A percentile compares a stretch with the other conserved stretches of the same genome.
phyloP scores from a whole-genome alignment of 2,113 vertebrate genomes.

The Paradisaea rubra region DNA sequence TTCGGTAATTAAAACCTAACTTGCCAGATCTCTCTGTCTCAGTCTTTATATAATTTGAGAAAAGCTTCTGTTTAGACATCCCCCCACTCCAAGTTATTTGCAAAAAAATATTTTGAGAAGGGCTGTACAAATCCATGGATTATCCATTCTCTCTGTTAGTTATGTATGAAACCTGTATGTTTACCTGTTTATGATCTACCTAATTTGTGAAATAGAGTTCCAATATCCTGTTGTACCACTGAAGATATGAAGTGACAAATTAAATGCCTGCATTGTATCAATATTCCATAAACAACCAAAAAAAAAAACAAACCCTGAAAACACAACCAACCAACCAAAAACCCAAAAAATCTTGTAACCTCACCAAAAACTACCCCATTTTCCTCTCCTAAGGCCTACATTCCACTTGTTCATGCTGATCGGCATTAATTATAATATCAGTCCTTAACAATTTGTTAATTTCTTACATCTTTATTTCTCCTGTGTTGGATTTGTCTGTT shows the following conservation, averaged over 20 bases:
- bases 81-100: rapidly evolving
- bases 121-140: neutral
- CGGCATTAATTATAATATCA: neutral
- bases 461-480: neutral
- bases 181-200: neutral
- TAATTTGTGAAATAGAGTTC: neutral
- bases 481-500: neutral
- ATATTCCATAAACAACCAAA: neutral
- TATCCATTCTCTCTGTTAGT: neutral
- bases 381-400: neutral
- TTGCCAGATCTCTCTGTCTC: neutral
- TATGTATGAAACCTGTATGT: rapidly evolving
- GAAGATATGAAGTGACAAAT: neutral
- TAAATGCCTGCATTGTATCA: neutral
- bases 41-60: neutral
- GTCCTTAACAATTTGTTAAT: neutral
- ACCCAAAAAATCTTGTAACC: neutral
- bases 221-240: neutral
- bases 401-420: neutral
- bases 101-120: neutral
- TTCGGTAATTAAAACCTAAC: neutral
- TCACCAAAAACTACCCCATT: neutral
- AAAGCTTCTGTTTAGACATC: neutral
- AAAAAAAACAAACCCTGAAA: neutral
- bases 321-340: too few relatives aligned